Evolutionary conservation across 2,888 invertebrate species (phyloP).

Genomic region (Volucella bombylans): DNA sequence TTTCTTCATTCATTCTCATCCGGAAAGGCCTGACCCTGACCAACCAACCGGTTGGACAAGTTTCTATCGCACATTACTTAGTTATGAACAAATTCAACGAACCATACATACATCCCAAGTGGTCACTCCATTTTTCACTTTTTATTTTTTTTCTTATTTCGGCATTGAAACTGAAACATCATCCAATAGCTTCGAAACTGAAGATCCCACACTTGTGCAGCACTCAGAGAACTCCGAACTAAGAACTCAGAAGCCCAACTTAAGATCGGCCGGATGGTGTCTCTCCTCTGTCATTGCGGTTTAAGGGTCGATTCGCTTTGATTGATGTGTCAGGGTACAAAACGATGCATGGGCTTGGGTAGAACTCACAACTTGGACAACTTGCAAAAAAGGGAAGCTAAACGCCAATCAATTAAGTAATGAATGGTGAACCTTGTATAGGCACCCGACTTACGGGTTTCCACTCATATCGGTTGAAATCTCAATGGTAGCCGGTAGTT

Average conservation of each 20-base stretch:
- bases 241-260: constrained; percentile 2
- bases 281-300: neutral
- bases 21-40: neutral
- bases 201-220: constrained; percentile 34
- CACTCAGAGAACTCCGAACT: neutral
- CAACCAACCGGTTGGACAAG: constrained; percentile 39
- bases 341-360: neutral
- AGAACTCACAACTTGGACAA: constrained; percentile 22
- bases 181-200: neutral
- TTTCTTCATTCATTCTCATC: neutral
- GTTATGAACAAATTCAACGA: constrained; percentile 52
- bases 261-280: constrained; percentile 1
- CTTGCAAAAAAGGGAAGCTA: constrained; percentile 13
- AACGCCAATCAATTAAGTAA: constrained; percentile 38
- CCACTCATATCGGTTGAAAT: neutral
- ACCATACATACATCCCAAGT: constrained; percentile 56
- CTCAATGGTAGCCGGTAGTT: constrained; percentile 31
- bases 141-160: too few species aligned
- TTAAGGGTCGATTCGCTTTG: constrained; percentile 14
- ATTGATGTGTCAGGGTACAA: constrained; percentile 36
- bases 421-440: constrained; percentile 29
- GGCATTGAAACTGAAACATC: neutral
- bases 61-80: constrained; percentile 25
- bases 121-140: neutral
- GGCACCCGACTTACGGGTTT: constrained; percentile 2